These are phyloP conservation scores for Phymanthus crucifer DNA, from an alignment of 92 coral and sea anemone species.

Conservation along the genomic window DNA sequence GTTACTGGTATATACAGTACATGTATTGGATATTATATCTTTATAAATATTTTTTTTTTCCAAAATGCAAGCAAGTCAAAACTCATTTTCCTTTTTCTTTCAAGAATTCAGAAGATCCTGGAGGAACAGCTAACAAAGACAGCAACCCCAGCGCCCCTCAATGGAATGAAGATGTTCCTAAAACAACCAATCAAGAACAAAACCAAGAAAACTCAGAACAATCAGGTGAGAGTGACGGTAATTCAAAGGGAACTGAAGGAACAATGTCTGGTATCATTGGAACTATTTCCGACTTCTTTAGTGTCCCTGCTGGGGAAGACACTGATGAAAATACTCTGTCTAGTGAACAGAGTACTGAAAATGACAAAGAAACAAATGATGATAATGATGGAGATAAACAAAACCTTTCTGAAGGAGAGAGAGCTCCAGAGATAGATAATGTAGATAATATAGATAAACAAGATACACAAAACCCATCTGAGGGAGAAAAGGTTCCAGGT, in stretches of 20 bases:
- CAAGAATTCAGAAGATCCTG: constrained; percentile 2
- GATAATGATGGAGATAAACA: not conserved
- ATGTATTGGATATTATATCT: too few species aligned
- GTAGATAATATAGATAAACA: not conserved
- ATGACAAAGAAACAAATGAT: not conserved
- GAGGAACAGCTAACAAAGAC: constrained; percentile 4
- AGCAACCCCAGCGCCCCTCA: not conserved
- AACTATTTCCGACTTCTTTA: constrained; percentile 35
- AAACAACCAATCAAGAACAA: constrained; percentile 1
- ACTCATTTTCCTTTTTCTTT: not conserved
- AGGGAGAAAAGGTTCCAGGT: not conserved
- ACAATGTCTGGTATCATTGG: constrained; percentile 49
- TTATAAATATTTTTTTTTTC: too few species aligned
- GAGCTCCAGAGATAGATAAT: not conserved
- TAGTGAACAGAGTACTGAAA: constrained; percentile 21
- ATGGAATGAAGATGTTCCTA: not conserved
- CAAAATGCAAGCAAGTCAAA: not conserved
- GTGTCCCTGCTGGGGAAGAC: constrained; percentile 36
- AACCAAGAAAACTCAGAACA: constrained; percentile 4
- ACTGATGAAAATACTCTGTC: constrained; percentile 23
- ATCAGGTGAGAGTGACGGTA: constrained; percentile 37
- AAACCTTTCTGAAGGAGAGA: not conserved
- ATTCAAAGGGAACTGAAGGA: constrained; percentile 21
- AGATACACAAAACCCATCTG: not conserved
- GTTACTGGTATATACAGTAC: too few species aligned